Conservation (phyloP, 2,888 invertebrate species). For the Plebejus melissa region DNA sequence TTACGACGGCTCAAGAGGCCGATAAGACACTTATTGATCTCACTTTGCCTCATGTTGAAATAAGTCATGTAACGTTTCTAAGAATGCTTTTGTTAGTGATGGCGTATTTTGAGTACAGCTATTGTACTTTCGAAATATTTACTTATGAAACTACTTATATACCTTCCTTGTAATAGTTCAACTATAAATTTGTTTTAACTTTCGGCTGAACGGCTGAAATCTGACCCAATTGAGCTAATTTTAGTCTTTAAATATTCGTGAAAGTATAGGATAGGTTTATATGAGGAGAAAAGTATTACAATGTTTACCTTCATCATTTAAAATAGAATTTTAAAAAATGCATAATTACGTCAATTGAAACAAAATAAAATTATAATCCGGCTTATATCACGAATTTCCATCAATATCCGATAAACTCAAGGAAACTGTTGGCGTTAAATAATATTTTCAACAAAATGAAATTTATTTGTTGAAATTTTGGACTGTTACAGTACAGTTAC, state of each 20-base stretch:
- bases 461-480: too few relatives aligned
- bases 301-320: too few relatives aligned
- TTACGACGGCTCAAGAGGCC: constrained; percentile 51
- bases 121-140: neutral
- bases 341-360: too few relatives aligned
- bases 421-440: neutral
- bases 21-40: constrained; percentile 21
- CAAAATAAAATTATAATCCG: too few relatives aligned
- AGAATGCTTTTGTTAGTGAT: neutral
- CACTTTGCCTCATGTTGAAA: constrained; percentile 9
- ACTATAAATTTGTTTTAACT: too few relatives aligned
- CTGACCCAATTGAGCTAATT: too few relatives aligned
- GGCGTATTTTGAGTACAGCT: neutral
- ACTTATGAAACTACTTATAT: neutral
- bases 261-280: too few relatives aligned
- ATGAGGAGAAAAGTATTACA: too few relatives aligned
- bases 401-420: neutral
- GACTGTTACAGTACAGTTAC: neutral
- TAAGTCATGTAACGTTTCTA: neutral
- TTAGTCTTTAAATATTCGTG: too few relatives aligned
- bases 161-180: neutral
- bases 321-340: too few relatives aligned
- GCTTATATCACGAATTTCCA: neutral
- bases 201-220: too few relatives aligned
- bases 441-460: neutral